Percentiles rank a stretch among this genome's conserved stretches.
Evolutionary conservation across 2,888 invertebrate genomes (phyloP).

Genomic region (Nycteola revayana): DNA sequence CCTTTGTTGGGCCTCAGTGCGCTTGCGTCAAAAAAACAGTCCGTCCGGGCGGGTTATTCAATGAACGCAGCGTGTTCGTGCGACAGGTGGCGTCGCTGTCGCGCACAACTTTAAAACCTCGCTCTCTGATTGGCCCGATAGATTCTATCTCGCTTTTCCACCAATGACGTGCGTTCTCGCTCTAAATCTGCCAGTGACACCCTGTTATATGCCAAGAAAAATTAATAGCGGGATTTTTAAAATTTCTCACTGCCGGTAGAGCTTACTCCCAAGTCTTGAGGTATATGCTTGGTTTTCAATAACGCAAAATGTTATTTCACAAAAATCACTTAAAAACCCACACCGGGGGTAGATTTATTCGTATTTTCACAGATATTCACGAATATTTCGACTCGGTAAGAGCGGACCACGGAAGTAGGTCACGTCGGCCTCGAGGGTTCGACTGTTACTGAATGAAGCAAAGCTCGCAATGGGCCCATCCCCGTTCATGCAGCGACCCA

Average conservation of each 20-base stretch:
- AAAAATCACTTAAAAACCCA: slow-evolving; percentile 7
- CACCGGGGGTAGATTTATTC: slow-evolving; percentile 4
- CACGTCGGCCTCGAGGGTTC: slow-evolving; percentile 67
- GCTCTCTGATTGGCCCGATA: slow-evolving; percentile 48
- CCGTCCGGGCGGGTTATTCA: slow-evolving; percentile 76
- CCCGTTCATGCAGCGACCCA: slow-evolving; percentile 76
- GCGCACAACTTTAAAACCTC: slow-evolving; percentile 44
- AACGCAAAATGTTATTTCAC: slow-evolving; percentile 5
- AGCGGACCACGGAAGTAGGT: slow-evolving; percentile 58
- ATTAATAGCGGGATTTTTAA: slow-evolving; percentile 52
- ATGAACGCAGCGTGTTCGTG: slow-evolving; percentile 65
- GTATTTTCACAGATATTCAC: slow-evolving; percentile 11
- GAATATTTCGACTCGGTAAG: slow-evolving; percentile 13
- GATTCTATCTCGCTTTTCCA: slow-evolving; percentile 31
- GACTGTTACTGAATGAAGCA: slow-evolving; percentile 74
- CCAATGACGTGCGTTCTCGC: slow-evolving; percentile 50
- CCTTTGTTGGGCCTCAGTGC: slow-evolving; percentile 80
- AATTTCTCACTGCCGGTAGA: slow-evolving; percentile 37
- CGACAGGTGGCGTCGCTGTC: slow-evolving; percentile 76
- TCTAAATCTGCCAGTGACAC: slow-evolving; percentile 49
- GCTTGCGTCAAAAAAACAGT: slow-evolving; percentile 76
- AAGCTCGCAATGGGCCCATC: slow-evolving; percentile 64
- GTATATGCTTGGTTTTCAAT: slow-evolving; percentile 11
- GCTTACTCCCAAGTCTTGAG: slow-evolving; percentile 27
- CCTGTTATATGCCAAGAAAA: slow-evolving; percentile 33